A percentile compares a stretch with the other conserved stretches of the same genome.
Conservation (phyloP, 2,888 invertebrate species). For the Timema podura region DNA sequence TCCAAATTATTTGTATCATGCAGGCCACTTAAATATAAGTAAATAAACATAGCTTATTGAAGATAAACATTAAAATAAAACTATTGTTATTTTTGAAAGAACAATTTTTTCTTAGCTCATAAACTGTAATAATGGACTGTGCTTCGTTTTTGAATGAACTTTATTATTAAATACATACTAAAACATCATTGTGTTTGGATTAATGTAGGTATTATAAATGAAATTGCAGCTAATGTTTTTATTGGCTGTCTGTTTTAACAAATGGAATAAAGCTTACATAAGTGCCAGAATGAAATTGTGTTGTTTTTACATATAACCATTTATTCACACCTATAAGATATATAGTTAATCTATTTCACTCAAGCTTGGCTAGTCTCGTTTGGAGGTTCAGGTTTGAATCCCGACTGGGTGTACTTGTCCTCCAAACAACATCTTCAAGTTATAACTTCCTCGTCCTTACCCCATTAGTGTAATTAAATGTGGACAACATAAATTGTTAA, state of each 20-base stretch:
- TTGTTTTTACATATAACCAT: too few species aligned
- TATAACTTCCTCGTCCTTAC: too few species aligned
- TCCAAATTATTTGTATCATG: background rate
- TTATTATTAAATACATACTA: conserved; percentile 25
- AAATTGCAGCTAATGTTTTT: conserved; percentile 27
- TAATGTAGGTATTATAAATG: conserved; percentile 23
- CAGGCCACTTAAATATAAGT: too few species aligned
- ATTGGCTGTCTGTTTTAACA: conserved; percentile 29
- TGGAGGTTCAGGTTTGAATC: too few species aligned
- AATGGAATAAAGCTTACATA: conserved; percentile 29
- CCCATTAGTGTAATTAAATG: too few species aligned
- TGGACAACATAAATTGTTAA: too few species aligned
- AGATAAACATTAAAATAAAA: conserved; percentile 23
- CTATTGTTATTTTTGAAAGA: conserved; percentile 33
- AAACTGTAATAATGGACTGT: conserved; percentile 29
- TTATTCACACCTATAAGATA: too few species aligned
- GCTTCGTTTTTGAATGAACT: conserved; percentile 29
- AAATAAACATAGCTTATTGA: conserved; percentile 20
- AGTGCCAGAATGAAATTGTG: conserved; percentile 18
- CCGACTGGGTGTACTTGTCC: too few species aligned
- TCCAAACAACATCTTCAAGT: too few species aligned
- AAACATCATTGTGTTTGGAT: conserved; percentile 23
- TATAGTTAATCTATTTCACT: too few species aligned
- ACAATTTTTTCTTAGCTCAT: conserved; percentile 31
- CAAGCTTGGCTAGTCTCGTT: too few species aligned